Base-by-base conservation (phyloP, 2,888 invertebrate species). In the Loripinus fragilis region DNA sequence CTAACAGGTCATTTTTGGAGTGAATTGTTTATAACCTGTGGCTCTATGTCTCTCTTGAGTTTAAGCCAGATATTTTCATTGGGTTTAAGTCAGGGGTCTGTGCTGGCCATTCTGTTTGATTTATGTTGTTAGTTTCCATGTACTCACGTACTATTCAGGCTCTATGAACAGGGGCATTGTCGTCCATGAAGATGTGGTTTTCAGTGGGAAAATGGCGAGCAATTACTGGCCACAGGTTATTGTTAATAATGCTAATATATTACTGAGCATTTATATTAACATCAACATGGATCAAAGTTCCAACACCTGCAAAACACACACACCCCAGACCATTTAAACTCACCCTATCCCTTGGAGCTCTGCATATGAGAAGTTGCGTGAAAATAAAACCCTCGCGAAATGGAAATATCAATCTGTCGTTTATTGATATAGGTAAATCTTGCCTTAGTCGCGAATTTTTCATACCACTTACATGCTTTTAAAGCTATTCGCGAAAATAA, bases 281-380 rank as follows among this genome's bases (percentile, higher is more conserved):
- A 52, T 74, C 74, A 52, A 52, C 67, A 74, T 10, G 55, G 17
- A 68, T 74, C 20, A 74, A 30, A 38, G 74, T 74, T 68, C 74
- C 74, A 38, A 74, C 35, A 23, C 67, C 67, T 28, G 41, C 3
- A 55, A n/a, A 74, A 67, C 67, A 74, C 7, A 74, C 5, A 17
- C 30, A 60, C 15, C 60, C 60, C 33, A 30, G 38, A 35, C 48
- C 35, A 48, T 48, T 73, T 65, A 73, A 45, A 35, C 66, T 65
- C 8, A 66, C 48, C 50, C n/a, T 25, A 30, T 10, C 17, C 20
- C 60, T 30, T 3, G 60, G 60, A 25, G 41, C 42, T 67, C 20
- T 28, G 67, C 67, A 74, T 10, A 52, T 33, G 17, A 67, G 55
- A 25, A 41, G 52, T 5, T 38, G 68, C 64, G 65, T 75, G 35